These are phyloP conservation scores for Philotrypesis tridentata DNA, from an alignment of 1,140 invertebrate species.

Conservation along the genomic window DNA sequence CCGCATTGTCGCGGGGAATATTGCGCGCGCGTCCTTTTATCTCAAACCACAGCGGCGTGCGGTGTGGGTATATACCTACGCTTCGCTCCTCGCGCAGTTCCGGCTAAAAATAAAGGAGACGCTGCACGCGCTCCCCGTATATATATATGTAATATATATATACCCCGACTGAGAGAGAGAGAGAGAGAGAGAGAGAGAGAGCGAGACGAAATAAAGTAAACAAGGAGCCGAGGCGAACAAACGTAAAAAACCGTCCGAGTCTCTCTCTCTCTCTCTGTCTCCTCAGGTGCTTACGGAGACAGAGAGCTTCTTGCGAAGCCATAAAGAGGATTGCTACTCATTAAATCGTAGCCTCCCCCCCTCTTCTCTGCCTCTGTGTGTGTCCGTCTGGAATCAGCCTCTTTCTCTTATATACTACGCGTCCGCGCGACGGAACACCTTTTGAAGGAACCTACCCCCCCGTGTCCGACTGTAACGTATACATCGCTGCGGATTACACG, in stretches of 20 bases:
- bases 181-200: slow-evolving; percentile 51
- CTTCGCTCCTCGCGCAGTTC: slow-evolving; percentile 63
- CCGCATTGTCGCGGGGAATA: slow-evolving; percentile 58
- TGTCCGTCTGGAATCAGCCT: slow-evolving; percentile 54
- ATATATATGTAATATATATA: no score
- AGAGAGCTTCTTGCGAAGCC: slow-evolving; percentile 72
- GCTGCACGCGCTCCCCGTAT: no score
- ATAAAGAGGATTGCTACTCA: slow-evolving; percentile 74
- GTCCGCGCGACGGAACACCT: neutral
- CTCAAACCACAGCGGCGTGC: slow-evolving; percentile 64
- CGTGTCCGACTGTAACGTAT: neutral
- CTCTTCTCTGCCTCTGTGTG: slow-evolving; percentile 27
- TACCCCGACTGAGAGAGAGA: slow-evolving; percentile 49
- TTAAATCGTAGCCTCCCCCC: slow-evolving; percentile 72
- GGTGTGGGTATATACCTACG: no score
- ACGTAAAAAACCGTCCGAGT: slow-evolving; percentile 50
- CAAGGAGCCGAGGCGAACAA: slow-evolving; percentile 5
- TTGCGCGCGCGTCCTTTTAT: slow-evolving; percentile 67
- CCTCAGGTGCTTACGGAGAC: slow-evolving; percentile 52
- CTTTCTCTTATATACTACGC: slow-evolving; percentile 7
- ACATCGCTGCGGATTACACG: no score
- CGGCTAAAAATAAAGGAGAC: slow-evolving; percentile 63
- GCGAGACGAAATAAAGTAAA: slow-evolving; percentile 41
- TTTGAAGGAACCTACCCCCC: neutral
- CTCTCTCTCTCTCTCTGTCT: no score